These are phyloP conservation scores for Nephrocerus scutellatus DNA, from an alignment of 2,888 invertebrate genomes.

Conservation along the genomic window DNA sequence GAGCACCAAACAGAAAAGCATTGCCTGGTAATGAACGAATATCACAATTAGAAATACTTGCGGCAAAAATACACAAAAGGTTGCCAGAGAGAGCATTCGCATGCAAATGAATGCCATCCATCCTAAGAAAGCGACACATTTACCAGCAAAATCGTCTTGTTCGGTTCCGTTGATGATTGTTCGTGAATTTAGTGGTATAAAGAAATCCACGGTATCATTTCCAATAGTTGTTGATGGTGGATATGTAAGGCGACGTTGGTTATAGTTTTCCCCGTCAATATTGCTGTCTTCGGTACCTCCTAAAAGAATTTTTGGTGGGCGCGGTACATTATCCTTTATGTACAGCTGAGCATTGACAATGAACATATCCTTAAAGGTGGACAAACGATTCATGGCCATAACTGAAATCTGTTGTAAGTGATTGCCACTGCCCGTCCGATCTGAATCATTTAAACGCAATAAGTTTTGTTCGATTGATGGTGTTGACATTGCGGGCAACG, in stretches of 20 bases:
- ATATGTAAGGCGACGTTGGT: not conserved
- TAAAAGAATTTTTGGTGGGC: slow-evolving; percentile 46
- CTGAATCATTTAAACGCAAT: slow-evolving; percentile 10
- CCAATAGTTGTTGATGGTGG: slow-evolving; percentile 24
- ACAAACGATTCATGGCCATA: slow-evolving; percentile 30
- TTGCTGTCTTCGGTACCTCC: slow-evolving; percentile 18
- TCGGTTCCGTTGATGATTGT: slow-evolving; percentile 59
- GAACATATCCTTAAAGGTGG: slow-evolving; percentile 46
- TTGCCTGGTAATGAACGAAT: slow-evolving; percentile 58
- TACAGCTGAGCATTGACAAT: slow-evolving; percentile 54
- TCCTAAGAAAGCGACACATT: slow-evolving; percentile 62
- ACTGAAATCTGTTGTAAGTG: slow-evolving; percentile 8
- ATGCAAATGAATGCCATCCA: slow-evolving; percentile 72
- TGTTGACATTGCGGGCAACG: slow-evolving; percentile 41
- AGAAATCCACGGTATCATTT: slow-evolving; percentile 40
- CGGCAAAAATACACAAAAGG: slow-evolving; percentile 63
- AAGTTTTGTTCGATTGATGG: slow-evolving; percentile 9
- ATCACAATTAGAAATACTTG: slow-evolving; percentile 55
- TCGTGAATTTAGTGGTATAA: slow-evolving; percentile 46
- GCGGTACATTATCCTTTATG: slow-evolving; percentile 51
- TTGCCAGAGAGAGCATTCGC: slow-evolving; percentile 62
- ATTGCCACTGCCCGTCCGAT: slow-evolving; percentile 13
- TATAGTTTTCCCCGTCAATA: slow-evolving; percentile 6
- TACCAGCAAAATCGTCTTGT: slow-evolving; percentile 67
- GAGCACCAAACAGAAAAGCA: slow-evolving; percentile 58